Percentiles rank a stretch among this genome's conserved stretches.
These are phyloP conservation scores for Laothoe populi DNA, from an alignment of 2,888 invertebrate genomes.

Conservation along the genomic window DNA sequence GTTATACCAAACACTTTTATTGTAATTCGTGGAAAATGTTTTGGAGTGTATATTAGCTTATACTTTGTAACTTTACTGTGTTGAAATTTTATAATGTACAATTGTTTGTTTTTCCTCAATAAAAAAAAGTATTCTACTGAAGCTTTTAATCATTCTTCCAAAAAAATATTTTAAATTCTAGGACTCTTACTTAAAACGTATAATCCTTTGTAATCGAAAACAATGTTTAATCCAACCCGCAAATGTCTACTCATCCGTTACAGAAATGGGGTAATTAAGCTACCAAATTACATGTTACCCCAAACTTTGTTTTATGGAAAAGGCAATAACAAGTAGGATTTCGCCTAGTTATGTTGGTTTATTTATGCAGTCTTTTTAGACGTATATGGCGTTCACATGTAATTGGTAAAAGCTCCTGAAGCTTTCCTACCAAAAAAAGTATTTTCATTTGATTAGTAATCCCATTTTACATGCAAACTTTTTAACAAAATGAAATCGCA, in stretches of 20 bases:
- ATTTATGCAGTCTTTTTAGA: neutral
- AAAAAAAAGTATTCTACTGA: neutral
- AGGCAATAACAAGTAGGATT: neutral
- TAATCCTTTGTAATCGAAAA: neutral
- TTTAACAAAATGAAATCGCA: neutral
- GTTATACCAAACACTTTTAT: no score
- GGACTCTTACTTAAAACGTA: neutral
- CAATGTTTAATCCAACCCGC: neutral
- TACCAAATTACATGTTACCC: conserved; percentile 4
- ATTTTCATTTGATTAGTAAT: no score
- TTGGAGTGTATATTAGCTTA: no score
- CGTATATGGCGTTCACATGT: no score
- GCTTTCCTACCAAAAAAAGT: no score
- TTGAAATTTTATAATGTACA: neutral
- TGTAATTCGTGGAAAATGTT: no score
- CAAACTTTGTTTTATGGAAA: conserved; percentile 1
- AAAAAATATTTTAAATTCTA: neutral
- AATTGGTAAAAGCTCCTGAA: no score
- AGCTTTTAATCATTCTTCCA: neutral
- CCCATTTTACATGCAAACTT: neutral
- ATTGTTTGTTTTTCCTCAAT: neutral
- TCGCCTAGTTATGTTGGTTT: neutral
- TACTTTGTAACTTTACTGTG: neutral
- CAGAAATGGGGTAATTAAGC: conserved; percentile 18
- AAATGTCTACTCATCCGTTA: conserved; percentile 7